Percentiles rank a stretch among this genome's conserved stretches.
phyloP scores from a whole-genome alignment of 2,113 vertebrate species.

The Triplophysa siluroides region DNA sequence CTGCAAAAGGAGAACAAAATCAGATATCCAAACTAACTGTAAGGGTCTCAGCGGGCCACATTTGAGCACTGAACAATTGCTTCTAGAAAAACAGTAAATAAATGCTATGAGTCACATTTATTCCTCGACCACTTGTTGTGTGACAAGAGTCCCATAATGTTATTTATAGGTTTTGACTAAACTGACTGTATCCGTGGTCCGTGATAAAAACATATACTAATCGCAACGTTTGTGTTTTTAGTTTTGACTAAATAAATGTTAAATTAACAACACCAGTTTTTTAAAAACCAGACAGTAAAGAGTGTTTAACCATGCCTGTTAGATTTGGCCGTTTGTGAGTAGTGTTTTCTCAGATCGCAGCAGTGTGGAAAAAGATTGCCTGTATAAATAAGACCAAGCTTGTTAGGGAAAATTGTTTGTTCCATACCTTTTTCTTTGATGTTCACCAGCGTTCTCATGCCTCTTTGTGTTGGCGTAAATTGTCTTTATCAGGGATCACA shows the following conservation, averaged over 20 bases:
- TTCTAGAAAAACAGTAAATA: constrained; percentile 23
- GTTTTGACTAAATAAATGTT: background rate
- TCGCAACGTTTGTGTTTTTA: background rate
- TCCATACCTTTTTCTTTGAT: constrained; percentile 30
- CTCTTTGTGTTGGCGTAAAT: constrained; percentile 29
- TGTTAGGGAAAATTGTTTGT: constrained; percentile 42
- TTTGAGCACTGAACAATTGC: constrained; percentile 15
- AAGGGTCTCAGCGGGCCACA: constrained; percentile 26
- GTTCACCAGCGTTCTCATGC: constrained; percentile 10
- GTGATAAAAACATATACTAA: background rate
- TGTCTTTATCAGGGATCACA: constrained; percentile 41
- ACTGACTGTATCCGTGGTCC: background rate
- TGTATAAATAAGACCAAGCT: constrained; percentile 24
- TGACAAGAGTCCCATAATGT: background rate
- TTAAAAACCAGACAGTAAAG: background rate
- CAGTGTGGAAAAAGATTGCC: constrained; percentile 25
- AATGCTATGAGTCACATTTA: constrained; percentile 24
- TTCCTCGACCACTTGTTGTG: background rate
- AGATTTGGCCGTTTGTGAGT: background rate
- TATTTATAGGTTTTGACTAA: background rate
- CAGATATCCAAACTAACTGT: constrained; percentile 50
- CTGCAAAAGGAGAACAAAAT: constrained; percentile 57
- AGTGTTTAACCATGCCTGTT: background rate
- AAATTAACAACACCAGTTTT: background rate
- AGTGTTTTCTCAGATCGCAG: constrained; percentile 27